Base-by-base conservation (phyloP, 2,888 invertebrate genomes). In the Drosophila antonietae region DNA sequence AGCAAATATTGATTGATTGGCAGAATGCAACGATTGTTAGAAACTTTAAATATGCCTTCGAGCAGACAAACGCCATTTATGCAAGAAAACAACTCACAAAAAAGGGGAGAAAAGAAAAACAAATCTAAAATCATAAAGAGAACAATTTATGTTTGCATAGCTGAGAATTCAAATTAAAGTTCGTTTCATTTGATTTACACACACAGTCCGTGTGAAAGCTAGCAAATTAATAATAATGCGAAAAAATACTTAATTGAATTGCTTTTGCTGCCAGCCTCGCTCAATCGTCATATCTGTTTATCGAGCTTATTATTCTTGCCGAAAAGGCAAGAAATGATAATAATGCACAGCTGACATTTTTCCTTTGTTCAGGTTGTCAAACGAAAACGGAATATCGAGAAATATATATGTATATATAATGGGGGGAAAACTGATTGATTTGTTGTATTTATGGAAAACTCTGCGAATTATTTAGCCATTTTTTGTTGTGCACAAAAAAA, bases 1-100 rank as follows among this genome's bases (percentile, higher is more conserved):
- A 53, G 8, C 35, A 41, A 46, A 61, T 61, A 43, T 28, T 64
- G 7, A 51, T 44, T 64, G 51, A 51, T 65, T 44, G 51, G 31
- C 28, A 44, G 14, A 28, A 44, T 6, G 28, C 14, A 18, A 9
- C n/a, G 12, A 35, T 51, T 51, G 28, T 37, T 35, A 63, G 39
- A 33, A 23, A 49, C n/a, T 31, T 64, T 41, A 39, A 49, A 23
- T 4, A 5, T 61, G 39, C 18, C 20, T 18, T 2, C 14, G 18
- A 47, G 53, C 63, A 43, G 47, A 44, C 51, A 28, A 39, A 9
- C 31, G 5, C 4, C 20, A 33, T 35, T 35, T 52, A 37, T 37
- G 14, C 20, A 53, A 23, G 15, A 15, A 35, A 52, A 52, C 6
- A 28, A 28, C 28, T 28, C 28, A 28, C 28, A 28, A 28, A 28